Evolutionary conservation across 2,113 vertebrate species (phyloP).

Genomic region (Silurus glanis): DNA sequence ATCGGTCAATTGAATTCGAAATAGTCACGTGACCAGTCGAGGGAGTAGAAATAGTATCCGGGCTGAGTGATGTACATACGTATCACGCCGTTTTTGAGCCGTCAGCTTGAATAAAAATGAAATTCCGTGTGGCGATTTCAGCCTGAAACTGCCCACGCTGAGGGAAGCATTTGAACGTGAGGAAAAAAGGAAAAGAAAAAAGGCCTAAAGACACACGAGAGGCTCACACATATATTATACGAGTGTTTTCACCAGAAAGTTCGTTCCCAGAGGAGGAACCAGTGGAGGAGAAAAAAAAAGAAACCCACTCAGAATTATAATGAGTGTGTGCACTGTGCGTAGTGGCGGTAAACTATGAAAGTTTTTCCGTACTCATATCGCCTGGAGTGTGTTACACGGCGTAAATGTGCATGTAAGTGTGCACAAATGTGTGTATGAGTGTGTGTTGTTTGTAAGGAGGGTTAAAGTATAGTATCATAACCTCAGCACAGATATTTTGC

Average conservation of each 20-base stretch:
- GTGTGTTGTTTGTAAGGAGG: neutral
- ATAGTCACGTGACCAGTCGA: neutral
- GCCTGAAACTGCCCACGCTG: neutral
- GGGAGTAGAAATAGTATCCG: neutral
- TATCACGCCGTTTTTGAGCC: neutral
- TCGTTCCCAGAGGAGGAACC: neutral
- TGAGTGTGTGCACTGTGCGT: neutral
- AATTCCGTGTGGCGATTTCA: neutral
- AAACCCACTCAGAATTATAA: constrained; percentile 22
- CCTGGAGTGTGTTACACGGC: neutral
- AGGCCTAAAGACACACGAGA: constrained; percentile 4
- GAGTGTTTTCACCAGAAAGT: constrained; percentile 4
- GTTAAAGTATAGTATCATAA: neutral
- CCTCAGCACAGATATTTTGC: neutral
- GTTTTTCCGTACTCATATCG: neutral
- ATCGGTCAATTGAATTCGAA: neutral
- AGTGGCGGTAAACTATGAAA: neutral
- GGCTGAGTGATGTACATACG: too few relatives aligned
- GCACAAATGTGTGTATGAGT: neutral
- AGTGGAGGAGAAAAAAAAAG: neutral
- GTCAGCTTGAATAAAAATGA: neutral
- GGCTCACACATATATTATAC: constrained; percentile 15
- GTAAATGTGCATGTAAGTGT: neutral
- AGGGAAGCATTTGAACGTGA: neutral
- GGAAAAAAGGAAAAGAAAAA: neutral